These are phyloP conservation scores for Stenodema calcarata DNA, from an alignment of 2,888 invertebrate species.

Conservation along the genomic window DNA sequence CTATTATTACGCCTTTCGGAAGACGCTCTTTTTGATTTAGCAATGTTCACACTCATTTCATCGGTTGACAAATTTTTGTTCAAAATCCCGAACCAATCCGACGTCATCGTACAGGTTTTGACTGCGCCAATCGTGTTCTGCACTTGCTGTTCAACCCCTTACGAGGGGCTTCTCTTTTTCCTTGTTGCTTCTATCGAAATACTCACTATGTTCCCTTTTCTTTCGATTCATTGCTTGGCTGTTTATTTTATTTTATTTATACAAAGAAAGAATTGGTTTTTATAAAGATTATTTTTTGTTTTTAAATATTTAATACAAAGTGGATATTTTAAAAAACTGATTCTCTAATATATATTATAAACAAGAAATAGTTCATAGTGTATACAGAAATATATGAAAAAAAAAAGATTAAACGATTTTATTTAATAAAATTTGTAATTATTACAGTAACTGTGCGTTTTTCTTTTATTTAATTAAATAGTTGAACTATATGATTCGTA, in stretches of 20 bases:
- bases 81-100: too few relatives aligned
- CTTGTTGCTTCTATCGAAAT: background rate
- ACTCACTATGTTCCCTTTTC: constrained; percentile 1
- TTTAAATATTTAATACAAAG: background rate
- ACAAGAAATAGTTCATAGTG: background rate
- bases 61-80: too few relatives aligned
- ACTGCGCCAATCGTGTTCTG: too few relatives aligned
- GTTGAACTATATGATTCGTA: background rate
- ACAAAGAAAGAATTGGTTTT: background rate
- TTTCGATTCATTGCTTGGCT: background rate
- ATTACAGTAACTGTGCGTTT: background rate
- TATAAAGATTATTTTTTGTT: background rate
- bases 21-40: too few relatives aligned
- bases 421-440: background rate
- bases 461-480: background rate
- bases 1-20: too few relatives aligned
- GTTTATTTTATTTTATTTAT: background rate
- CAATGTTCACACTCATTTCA: too few relatives aligned
- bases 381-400: background rate
- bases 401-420: constrained; percentile 15
- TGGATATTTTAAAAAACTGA: constrained; percentile 33
- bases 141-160: too few relatives aligned
- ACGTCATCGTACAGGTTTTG: too few relatives aligned
- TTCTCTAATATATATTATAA: constrained; percentile 37
- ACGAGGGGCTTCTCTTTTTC: background rate